Base-by-base conservation (phyloP, 2,113 vertebrate genomes). In the Peromyscus californicus region DNA sequence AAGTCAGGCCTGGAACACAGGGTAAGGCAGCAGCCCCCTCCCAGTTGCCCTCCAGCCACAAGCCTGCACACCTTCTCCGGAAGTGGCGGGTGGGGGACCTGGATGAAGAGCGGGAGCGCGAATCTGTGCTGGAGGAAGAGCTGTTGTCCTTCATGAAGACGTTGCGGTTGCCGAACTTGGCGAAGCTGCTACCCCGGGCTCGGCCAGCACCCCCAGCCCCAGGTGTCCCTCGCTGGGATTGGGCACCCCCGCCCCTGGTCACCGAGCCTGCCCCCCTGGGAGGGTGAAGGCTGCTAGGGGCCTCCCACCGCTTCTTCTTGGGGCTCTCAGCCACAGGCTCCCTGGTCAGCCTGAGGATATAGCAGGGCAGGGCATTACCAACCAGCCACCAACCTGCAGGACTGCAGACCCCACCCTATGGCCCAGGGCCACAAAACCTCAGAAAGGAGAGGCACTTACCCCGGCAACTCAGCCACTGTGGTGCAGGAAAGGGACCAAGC, bases 141-240 rank as follows among this genome's bases (percentile, higher is more conserved):
- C 99, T 99, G 95, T 99, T 98, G 91, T 99, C 99, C 96, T 99
- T 98, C 98, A 98, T 99, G 98, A 99, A 99, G 61, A 99, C 99
- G 70, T 99, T 99, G 75, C 99, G 99, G 93, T 99, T 98, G 36
- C 99, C 99, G 61, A 99, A 98, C 94, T 99, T 98, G 91, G 98
- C 92, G 42, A 98, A 98, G 95, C 97, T 97, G 94, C 93, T 95
- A 78, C 98, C 97, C 24, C 98, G 98, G 97, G 98, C 93, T 97
- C 99, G 95, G 88, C 97, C 92, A 39, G 97, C 97, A 54, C 97
- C 97, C 84, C 96, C 96, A 33, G 97, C 96, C 65, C 97, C 97
- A 0, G 97, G 97, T 0, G 97, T 95, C 97, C 98, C 98, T 42
- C 98, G 97, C 93, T 98, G 97, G 70, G 98, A 96, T 94, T 98